These are phyloP conservation scores for Psilopsiagon aurifrons DNA, from an alignment of 2,113 vertebrate species.

Conservation along the genomic window DNA sequence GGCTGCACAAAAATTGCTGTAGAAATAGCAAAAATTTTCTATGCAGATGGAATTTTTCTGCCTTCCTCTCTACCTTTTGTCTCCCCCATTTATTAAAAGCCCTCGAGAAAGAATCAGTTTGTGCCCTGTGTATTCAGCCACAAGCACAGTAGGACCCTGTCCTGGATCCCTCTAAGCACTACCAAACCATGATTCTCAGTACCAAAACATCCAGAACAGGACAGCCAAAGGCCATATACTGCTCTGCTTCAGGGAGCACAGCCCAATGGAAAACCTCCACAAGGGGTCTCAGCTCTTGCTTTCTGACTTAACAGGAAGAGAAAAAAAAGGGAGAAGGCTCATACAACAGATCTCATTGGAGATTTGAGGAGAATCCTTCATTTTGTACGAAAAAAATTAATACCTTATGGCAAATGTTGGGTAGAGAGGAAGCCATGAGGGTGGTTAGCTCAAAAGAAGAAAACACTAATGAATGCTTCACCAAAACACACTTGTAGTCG, in stretches of 20 bases:
- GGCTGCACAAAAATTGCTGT: not conserved
- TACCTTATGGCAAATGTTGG: accelerated
- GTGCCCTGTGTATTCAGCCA: not conserved
- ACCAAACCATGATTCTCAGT: not conserved
- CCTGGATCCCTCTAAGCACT: not conserved
- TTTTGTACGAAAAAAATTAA: not conserved
- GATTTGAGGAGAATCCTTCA: not conserved
- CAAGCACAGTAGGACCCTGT: too few species aligned
- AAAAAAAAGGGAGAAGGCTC: not conserved
- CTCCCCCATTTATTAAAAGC: not conserved
- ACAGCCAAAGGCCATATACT: not conserved
- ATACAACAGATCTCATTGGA: not conserved
- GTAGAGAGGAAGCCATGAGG: not conserved
- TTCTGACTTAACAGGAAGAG: not conserved
- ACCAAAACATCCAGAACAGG: not conserved
- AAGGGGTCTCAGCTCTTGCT: not conserved
- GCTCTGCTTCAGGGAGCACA: not conserved
- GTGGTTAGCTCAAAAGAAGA: not conserved
- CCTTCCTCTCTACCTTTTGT: not conserved
- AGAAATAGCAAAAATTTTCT: not conserved
- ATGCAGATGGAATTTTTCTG: not conserved
- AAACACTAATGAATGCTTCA: not conserved
- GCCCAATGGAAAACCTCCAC: not conserved
- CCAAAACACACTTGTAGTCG: not conserved
- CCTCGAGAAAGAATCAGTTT: not conserved